phyloP scores from a whole-genome alignment of 1,140 invertebrate species.

The Popillia japonica region DNA sequence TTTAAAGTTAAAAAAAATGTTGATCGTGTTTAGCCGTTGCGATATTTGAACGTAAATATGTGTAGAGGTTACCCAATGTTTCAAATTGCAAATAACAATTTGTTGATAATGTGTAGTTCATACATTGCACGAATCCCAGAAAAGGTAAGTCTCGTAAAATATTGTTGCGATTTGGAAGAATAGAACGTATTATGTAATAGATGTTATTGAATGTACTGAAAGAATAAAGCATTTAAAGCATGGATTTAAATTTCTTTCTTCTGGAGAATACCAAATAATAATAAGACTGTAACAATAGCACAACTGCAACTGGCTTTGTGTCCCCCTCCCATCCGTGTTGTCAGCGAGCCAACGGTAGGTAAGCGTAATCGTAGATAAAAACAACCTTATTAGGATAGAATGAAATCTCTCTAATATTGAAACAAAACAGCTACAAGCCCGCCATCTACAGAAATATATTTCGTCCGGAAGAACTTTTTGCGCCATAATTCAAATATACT shows the following conservation, averaged over 20 bases:
- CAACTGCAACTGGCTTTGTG: too few species aligned
- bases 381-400: too few species aligned
- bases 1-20: not conserved
- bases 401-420: too few species aligned
- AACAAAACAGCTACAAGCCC: too few species aligned
- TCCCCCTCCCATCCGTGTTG: too few species aligned
- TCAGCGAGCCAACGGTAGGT: too few species aligned
- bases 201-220: conserved; percentile 8
- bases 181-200: not conserved
- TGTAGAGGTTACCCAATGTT: not conserved
- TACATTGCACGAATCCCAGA: not conserved
- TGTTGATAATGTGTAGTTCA: not conserved
- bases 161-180: not conserved
- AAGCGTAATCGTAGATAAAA: too few species aligned
- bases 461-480: too few species aligned
- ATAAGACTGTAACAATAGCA: too few species aligned
- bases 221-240: not conserved
- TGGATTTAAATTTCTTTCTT: not conserved
- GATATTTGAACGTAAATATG: not conserved
- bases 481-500: too few species aligned
- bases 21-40: not conserved
- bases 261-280: not conserved
- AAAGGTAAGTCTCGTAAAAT: not conserved
- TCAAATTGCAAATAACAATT: not conserved
- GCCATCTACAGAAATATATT: too few species aligned